phyloP scores from a whole-genome alignment of 2,113 vertebrate genomes.

The Poicephalus meyeri region DNA sequence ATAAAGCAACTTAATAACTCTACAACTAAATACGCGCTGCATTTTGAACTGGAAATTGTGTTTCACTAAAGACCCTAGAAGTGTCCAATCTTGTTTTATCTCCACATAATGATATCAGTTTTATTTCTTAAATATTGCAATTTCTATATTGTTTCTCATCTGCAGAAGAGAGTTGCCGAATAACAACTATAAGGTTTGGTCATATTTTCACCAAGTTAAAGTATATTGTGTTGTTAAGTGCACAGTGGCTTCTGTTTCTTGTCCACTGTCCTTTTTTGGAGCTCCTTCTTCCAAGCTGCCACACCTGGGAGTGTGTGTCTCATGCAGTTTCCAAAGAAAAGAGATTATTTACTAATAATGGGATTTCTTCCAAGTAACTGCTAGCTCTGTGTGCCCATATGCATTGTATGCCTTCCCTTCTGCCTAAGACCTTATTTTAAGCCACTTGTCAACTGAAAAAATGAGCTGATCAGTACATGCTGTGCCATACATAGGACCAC shows the following conservation, averaged over 20 bases:
- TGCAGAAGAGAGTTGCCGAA: neutral
- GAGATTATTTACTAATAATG: neutral
- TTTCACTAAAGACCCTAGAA: neutral
- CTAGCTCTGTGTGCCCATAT: neutral
- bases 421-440: neutral
- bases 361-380: neutral
- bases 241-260: neutral
- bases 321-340: neutral
- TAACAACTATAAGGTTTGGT: neutral
- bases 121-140: neutral
- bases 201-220: neutral
- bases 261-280: neutral
- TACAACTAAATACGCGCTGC: neutral
- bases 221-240: neutral
- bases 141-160: neutral
- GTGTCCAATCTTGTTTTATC: neutral
- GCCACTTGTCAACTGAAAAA: neutral
- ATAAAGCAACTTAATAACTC: neutral
- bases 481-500: neutral
- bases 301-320: neutral
- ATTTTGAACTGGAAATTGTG: neutral
- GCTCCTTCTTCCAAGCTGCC: neutral
- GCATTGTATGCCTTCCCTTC: neutral
- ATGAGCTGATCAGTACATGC: neutral
- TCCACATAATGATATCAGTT: neutral